Evolutionary conservation across 2,113 vertebrate species (phyloP).

Genomic region (Myotis brandtii): DNA sequence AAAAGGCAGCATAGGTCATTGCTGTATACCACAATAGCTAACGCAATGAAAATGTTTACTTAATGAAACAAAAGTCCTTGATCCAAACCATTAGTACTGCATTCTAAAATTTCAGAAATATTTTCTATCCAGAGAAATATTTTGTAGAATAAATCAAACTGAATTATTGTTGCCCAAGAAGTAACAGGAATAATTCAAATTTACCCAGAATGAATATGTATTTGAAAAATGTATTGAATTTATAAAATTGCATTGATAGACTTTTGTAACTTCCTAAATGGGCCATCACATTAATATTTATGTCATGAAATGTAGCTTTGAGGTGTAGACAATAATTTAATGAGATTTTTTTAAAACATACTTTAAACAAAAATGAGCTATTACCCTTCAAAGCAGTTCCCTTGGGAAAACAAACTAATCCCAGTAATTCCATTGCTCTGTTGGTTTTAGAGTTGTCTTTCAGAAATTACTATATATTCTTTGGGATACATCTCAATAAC

Average conservation of each 20-base stretch:
- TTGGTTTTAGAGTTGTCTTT: conserved; percentile 32
- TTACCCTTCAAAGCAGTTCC: neutral
- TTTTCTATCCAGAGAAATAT: conserved; percentile 21
- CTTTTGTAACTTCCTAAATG: conserved; percentile 38
- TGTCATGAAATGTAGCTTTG: neutral
- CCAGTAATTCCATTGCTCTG: neutral
- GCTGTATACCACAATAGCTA: conserved; percentile 66
- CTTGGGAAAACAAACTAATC: neutral
- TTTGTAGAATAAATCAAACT: conserved; percentile 48
- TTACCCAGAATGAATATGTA: conserved; percentile 23
- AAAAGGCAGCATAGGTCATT: conserved; percentile 40
- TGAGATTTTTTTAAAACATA: neutral
- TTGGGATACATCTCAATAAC: neutral
- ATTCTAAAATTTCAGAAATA: conserved; percentile 68
- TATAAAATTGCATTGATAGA: neutral
- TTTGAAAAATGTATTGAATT: conserved; percentile 12
- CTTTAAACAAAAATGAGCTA: neutral
- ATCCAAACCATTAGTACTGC: conserved; percentile 51
- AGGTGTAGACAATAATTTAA: neutral
- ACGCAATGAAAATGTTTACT: conserved; percentile 70
- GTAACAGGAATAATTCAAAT: conserved; percentile 29
- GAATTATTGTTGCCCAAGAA: neutral
- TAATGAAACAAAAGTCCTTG: conserved; percentile 72
- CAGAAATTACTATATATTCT: neutral
- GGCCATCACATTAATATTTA: conserved; percentile 27